Percentiles rank a stretch among this genome's conserved stretches.
These are phyloP conservation scores for Frankliniella intonsa DNA, from an alignment of 2,888 invertebrate genomes.

Conservation along the genomic window DNA sequence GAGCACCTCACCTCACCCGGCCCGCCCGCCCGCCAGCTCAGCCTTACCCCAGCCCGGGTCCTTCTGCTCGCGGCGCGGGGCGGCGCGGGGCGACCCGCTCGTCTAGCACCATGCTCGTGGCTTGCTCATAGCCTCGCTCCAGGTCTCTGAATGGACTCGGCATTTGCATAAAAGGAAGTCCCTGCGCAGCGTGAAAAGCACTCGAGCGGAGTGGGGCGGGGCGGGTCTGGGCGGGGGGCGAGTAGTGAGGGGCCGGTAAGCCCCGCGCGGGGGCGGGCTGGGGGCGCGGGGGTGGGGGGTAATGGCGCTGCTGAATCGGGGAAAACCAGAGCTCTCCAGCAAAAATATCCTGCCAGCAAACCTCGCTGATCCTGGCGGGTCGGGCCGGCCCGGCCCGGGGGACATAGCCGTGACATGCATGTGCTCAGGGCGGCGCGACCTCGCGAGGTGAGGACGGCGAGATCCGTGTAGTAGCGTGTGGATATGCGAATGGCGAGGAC, in stretches of 20 bases:
- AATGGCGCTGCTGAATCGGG: neutral
- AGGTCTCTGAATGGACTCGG: no score
- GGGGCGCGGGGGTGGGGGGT: neutral
- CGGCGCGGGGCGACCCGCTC: neutral
- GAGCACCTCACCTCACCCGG: no score
- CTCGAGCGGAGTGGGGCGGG: neutral
- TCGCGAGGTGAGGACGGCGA: no score
- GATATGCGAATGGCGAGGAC: no score
- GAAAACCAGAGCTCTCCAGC: neutral
- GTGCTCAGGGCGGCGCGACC: no score
- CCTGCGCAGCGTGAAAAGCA: constrained; percentile 1
- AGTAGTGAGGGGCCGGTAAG: neutral
- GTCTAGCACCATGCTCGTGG: neutral
- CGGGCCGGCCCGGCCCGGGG: no score
- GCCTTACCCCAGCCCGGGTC: no score
- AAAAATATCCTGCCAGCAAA: neutral
- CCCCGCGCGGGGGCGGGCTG: neutral
- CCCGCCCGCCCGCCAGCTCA: no score
- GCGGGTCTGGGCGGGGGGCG: neutral
- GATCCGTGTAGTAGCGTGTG: no score
- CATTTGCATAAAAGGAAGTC: neutral
- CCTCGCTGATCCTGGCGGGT: no score
- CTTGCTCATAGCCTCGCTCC: neutral
- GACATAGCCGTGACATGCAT: no score
- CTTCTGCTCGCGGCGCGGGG: neutral